These are phyloP conservation scores for Aphelocoma californica DNA, from an alignment of 2,797 vertebrate genomes.

Conservation along the genomic window DNA sequence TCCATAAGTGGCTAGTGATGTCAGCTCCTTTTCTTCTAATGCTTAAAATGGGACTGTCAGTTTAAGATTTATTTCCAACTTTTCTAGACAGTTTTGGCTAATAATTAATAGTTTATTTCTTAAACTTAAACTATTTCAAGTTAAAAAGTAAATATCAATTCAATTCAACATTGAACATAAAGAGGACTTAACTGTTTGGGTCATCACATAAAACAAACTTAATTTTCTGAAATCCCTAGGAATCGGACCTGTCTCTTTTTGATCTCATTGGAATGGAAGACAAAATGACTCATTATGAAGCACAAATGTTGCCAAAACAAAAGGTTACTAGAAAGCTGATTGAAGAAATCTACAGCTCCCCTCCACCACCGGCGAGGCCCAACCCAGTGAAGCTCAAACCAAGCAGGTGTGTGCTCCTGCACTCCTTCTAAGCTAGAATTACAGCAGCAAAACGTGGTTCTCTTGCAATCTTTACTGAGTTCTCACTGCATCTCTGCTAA, in stretches of 20 bases:
- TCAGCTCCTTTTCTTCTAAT: background rate
- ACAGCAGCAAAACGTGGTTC: background rate
- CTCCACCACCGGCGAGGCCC: conserved; percentile 79
- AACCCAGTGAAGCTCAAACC: conserved; percentile 88
- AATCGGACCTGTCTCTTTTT: conserved; percentile 83
- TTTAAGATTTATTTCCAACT: background rate
- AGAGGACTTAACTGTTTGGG: background rate
- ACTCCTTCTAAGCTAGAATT: background rate
- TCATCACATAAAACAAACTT: background rate
- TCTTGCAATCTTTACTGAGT: background rate
- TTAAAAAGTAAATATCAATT: background rate
- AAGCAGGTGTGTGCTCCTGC: conserved; percentile 78
- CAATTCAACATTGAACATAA: background rate
- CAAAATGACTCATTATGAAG: conserved; percentile 84
- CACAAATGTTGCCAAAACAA: conserved; percentile 83
- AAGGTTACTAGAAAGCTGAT: conserved; percentile 87
- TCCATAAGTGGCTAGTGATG: background rate
- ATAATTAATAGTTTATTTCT: background rate
- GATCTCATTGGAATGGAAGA: conserved; percentile 87
- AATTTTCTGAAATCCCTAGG: conserved; percentile 66
- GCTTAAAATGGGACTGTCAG: background rate
- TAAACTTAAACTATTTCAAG: background rate
- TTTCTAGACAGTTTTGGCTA: background rate
- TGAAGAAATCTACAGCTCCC: conserved; percentile 87
- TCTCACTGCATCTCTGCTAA: background rate